Conservation (phyloP, 2,113 vertebrate species). For the Desmodus rotundus region DNA sequence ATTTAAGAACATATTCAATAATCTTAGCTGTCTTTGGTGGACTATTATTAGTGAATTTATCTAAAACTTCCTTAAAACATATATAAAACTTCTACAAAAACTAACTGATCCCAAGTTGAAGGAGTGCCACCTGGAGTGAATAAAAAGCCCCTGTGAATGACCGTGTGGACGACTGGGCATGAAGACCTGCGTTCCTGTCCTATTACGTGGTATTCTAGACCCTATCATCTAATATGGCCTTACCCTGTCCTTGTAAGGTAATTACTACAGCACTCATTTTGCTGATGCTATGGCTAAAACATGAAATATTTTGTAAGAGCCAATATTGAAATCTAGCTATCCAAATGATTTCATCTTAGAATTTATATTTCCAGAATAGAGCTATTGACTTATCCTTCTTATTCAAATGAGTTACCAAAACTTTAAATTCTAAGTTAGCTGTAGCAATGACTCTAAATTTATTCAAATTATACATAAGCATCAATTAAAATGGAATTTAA, state of each 20-base stretch:
- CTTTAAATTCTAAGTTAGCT: neutral
- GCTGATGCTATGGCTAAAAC: neutral
- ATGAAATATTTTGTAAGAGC: neutral
- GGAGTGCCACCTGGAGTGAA: neutral
- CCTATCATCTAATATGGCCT: fast-evolving
- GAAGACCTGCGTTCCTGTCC: neutral
- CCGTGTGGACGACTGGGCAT: neutral
- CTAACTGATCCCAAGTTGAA: neutral
- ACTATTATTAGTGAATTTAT: neutral
- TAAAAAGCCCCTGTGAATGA: neutral
- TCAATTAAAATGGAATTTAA: neutral
- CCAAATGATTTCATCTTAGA: neutral
- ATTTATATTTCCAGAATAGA: neutral
- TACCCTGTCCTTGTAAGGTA: neutral
- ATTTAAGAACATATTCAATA: neutral
- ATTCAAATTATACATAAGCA: neutral
- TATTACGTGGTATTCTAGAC: fast-evolving
- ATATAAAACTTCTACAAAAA: neutral
- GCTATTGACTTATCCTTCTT: neutral
- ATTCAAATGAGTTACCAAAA: slow-evolving; percentile 29
- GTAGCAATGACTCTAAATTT: neutral
- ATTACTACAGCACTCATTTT: neutral
- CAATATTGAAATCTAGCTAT: slow-evolving; percentile 15
- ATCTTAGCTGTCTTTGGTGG: neutral
- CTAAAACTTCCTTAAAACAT: neutral